Evolutionary conservation across 2,113 vertebrate genomes (phyloP), one percentile per base, ranked within the genome.

Genomic region (Oncorhynchus mykiss): DNA sequence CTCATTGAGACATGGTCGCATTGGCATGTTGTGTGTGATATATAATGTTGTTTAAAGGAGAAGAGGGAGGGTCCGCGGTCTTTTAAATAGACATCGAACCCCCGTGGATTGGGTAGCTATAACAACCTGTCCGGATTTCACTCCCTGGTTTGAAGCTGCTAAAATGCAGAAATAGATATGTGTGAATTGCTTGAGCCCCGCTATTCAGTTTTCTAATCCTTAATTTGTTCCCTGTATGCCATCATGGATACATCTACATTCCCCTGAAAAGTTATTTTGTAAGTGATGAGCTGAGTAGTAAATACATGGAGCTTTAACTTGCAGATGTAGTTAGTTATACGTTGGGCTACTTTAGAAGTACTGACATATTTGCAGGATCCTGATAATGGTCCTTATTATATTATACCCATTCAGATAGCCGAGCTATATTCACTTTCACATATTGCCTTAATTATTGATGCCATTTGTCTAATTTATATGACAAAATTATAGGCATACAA

Each of bases 91-190:
- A 93, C 93, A 87, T 91, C 91, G 89, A 86, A 94, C 95, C 92
- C 94, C 94, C 85, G 92, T 91, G 93, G 93, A 91, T 94, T 88
- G 92, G 90, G 94, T 94, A 93, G 94, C 94, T 95, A 94, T 95
- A 96, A 95, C 93, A 95, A 95, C 95, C 93, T 95, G 92, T 93
- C 93, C 93, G 93, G 93, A 95, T 95, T 95, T 94, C 94, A 92
- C 94, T 93, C 92, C 93, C 92, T 84, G 89, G 94, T 92, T 91
- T 88, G 92, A 94, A 94, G 93, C 92, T 92, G 88, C 93, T 94
- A 93, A 95, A 94, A 95, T 93, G 93, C 90, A 92, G 89, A 92
- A 92, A 92, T 91, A 89, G 89, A 92, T 90, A 92, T 89, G 83
- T 85, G 90, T 82, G 89, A 91, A 93, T 85, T 82, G 86, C 92